Base-by-base conservation (phyloP, 2,888 invertebrate genomes). In the Papilio demoleus region DNA sequence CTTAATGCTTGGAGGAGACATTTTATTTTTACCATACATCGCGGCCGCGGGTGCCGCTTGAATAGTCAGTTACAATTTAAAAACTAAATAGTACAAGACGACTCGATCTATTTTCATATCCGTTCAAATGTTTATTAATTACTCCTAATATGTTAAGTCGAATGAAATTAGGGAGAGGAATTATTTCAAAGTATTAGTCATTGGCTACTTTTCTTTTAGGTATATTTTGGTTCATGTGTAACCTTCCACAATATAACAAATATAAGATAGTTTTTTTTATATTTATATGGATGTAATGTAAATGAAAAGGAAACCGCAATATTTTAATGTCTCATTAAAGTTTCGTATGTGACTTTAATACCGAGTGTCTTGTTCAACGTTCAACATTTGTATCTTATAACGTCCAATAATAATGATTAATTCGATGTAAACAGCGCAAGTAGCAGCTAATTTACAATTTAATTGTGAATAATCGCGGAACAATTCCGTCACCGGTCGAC, bases 1-100 rank as follows among this genome's bases (percentile, higher is more conserved):
- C 85, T 87, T 88, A 89, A 91, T 91, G 89, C 88, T 84, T 80
- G 77, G 81, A 83, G 87, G 90, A 87, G 92, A 92, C 90, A 92
- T 86, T 92, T 90, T 91, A 92, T 92, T 92, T 92, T 90, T 91
- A 91, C 88, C 87, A 85, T 82, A 79, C 81, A 58, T 58, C 68
- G 24, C 45, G 58, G 42, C 68, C 42, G 40, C 47, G 64, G 53
- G 77, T 72, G 77, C 80, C 81, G 80, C 84, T 82, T 80, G 79
- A 79, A 76, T 76, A 80, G 77, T 79, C 74, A 76, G 72, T 65
- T 50, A 36, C 50, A 67, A 70, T 72, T 71, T 67, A 71, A 71
- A 71, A 66, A 72, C 58, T 72, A 70, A 50, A 61, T 65, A 73
- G 70, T 61, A 38, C 60, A 64, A 45, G 62, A 64, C 67, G 63